Conservation (phyloP, 2,797 vertebrate genomes). For the Hydrolagus colliei region DNA sequence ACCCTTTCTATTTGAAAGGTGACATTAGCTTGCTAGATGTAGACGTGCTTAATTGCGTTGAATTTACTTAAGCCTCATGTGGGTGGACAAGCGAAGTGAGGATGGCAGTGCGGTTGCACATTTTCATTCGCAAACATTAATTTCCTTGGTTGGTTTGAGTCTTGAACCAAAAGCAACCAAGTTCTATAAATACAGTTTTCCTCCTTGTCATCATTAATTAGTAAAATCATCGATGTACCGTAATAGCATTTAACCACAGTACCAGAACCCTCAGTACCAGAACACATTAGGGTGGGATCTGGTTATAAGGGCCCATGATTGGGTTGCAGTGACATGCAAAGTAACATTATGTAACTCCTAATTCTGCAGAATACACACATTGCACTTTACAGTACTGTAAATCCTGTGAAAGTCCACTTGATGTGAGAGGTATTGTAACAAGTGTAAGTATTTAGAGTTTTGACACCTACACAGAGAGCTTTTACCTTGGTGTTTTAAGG, state of each 20-base stretch:
- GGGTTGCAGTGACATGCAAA: no score
- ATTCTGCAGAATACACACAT: no score
- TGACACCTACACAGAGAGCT: no score
- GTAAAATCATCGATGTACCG: no score
- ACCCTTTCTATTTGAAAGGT: neutral
- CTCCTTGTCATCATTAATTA: neutral
- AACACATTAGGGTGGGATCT: neutral
- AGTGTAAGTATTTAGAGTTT: no score
- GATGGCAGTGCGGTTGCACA: neutral
- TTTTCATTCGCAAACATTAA: neutral
- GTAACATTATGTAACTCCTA: no score
- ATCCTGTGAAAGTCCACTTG: no score
- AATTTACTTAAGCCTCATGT: neutral
- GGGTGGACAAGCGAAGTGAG: neutral
- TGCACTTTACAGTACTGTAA: no score
- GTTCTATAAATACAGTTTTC: neutral
- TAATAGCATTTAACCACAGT: no score
- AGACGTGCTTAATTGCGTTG: neutral
- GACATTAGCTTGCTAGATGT: neutral
- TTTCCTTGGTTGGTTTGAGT: neutral
- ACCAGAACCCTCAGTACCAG: no score
- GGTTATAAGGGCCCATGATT: neutral
- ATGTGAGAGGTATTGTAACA: no score
- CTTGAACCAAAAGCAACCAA: neutral
- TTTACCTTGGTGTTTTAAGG: neutral